Conservation (phyloP, 2,113 vertebrate species). For the Rhea americana region DNA sequence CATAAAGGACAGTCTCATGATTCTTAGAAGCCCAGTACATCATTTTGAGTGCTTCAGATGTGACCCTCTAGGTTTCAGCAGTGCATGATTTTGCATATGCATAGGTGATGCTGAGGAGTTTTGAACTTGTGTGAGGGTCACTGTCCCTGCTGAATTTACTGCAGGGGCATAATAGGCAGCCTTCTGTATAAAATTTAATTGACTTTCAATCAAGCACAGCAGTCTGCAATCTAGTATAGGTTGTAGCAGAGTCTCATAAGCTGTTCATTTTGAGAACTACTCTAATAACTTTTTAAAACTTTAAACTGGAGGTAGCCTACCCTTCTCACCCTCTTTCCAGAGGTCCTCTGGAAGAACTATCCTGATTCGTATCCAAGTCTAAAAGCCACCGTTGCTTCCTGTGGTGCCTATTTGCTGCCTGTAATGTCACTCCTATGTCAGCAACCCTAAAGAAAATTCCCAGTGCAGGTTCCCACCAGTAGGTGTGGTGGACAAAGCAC, state of each 20-base stretch:
- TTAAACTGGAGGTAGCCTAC: neutral
- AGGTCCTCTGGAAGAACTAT: neutral
- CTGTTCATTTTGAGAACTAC: neutral
- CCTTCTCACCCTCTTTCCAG: neutral
- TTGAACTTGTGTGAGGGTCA: neutral
- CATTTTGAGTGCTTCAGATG: neutral
- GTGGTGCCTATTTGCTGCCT: neutral
- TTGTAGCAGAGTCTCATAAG: neutral
- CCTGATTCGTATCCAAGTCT: neutral
- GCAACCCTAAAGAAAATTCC: neutral
- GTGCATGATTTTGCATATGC: neutral
- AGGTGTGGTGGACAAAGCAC: conserved; percentile 58
- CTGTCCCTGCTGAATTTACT: neutral
- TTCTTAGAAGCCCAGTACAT: neutral
- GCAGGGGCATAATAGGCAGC: neutral
- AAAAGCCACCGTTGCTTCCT: neutral
- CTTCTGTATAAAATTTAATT: conserved; percentile 12
- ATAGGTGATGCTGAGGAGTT: neutral
- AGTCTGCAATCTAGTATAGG: neutral
- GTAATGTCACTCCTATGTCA: neutral
- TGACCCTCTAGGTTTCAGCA: neutral
- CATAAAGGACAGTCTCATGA: neutral
- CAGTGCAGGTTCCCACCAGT: conserved; percentile 44
- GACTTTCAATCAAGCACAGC: neutral
- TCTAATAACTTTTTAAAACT: neutral